Base-by-base conservation (phyloP, 2,797 vertebrate species). In the Sylvilagus floridanus region DNA sequence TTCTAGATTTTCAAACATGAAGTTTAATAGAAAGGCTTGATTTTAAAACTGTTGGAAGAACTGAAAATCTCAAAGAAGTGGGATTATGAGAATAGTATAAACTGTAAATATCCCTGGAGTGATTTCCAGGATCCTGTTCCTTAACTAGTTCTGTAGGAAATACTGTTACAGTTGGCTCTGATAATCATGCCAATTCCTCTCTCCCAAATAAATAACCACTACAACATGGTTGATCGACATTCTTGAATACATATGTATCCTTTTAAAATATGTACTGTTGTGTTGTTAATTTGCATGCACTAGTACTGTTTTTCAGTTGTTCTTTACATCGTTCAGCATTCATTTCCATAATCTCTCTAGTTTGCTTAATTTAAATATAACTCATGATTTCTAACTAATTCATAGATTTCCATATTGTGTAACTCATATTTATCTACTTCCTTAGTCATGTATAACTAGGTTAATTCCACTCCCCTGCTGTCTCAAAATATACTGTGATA, bases 311-410 rank as follows among this genome's bases (percentile, higher is more conserved):
- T 89, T 66, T 91, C 12, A 69, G 22, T 83, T 54, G 8, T 32
- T 35, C 26, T 50, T 75, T 30, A 37, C n/a, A 68, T 35, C 37
- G 62, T 79, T 79, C 30, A 71, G 1, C 30, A 63, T 72, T 71
- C 21, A 72, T 90, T 86, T 84, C 68, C 71, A 81, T 81, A 72
- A 4, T 65, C 26, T 75, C 4, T 68, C 28, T 42, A 8, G 7
- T 77, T 88, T 79, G 22, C n/a, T 24, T 86, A 17, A 72, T 89
- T 17, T 37, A 71, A 9, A 81, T 60, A 3, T 89, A 78, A 76
- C 84, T 84, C 11, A 68, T 71, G 37, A 73, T 69, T 91, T 87
- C 66, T 94, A 76, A 94, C 50, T 88, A 84, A 54, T 84, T 96
- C 85, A 87, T 73, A 65, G 26, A 37, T 54, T 35, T 76, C 7